phyloP scores from a whole-genome alignment of 2,888 invertebrate genomes.

The Nymphalis polychloros region DNA sequence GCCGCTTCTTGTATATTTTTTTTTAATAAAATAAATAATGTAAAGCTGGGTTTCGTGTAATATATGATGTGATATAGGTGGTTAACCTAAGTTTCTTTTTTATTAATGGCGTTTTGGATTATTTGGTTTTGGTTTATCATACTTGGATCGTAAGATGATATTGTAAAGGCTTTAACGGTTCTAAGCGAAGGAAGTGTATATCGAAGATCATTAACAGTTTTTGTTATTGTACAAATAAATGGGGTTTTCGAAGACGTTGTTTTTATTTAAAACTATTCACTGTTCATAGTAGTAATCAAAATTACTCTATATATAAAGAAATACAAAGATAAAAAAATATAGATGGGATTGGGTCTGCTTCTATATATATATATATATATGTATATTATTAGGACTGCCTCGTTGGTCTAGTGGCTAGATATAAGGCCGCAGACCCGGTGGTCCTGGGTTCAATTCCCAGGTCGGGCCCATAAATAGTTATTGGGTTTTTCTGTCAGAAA shows the following conservation, averaged over 20 bases:
- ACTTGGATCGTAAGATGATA: not conserved
- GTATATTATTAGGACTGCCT: too few relatives aligned
- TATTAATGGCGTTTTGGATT: constrained; percentile 11
- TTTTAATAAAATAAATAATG: constrained; percentile 15
- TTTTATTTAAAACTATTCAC: not conserved
- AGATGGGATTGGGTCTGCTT: too few relatives aligned
- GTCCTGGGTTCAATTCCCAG: too few relatives aligned
- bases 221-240: constrained; percentile 25
- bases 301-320: too few relatives aligned
- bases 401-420: too few relatives aligned
- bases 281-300: not conserved
- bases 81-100: constrained; percentile 11
- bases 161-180: constrained; percentile 9
- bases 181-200: constrained; percentile 19
- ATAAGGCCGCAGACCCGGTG: too few relatives aligned
- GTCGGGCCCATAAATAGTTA: too few relatives aligned
- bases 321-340: too few relatives aligned
- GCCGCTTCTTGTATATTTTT: not conserved
- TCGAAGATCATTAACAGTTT: constrained; percentile 10
- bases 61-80: constrained; percentile 24
- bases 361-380: too few relatives aligned
- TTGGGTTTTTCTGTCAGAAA: too few relatives aligned
- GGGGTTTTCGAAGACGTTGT: constrained; percentile 16
- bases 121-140: constrained; percentile 18
- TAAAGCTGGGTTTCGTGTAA: constrained; percentile 8